These are phyloP conservation scores for Drosophila greeni DNA, from an alignment of 2,888 invertebrate genomes.

Conservation along the genomic window DNA sequence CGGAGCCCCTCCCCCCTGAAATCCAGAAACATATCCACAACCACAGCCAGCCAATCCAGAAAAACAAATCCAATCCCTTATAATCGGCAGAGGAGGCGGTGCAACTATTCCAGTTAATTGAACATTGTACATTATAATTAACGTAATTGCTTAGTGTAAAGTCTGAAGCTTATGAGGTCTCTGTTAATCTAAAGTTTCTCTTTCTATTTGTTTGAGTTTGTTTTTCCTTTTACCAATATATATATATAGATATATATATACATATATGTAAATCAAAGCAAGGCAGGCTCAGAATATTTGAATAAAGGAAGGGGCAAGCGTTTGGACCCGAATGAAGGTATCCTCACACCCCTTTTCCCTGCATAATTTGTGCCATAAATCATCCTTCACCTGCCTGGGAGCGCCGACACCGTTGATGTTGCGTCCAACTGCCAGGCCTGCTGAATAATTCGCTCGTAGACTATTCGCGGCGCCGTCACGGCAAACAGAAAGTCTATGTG, in stretches of 20 bases:
- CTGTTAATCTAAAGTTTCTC: constrained; percentile 55
- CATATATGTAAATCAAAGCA: constrained; percentile 35
- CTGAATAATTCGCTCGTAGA: constrained; percentile 70
- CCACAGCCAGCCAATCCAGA: constrained; percentile 9
- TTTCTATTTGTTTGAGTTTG: constrained; percentile 31
- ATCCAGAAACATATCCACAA: constrained; percentile 51
- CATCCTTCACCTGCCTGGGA: constrained; percentile 11
- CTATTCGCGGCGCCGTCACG: constrained; percentile 62
- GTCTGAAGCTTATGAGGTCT: constrained; percentile 64
- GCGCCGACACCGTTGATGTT: constrained; percentile 17
- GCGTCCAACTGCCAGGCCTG: constrained; percentile 53
- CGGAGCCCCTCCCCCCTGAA: not conserved
- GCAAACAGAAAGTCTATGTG: constrained; percentile 76
- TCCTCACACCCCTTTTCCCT: constrained; percentile 1
- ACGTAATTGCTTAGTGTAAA: constrained; percentile 58
- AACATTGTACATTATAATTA: constrained; percentile 54
- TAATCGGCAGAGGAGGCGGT: constrained; percentile 21
- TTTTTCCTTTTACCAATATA: constrained; percentile 34
- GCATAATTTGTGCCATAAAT: constrained; percentile 10
- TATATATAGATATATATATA: constrained; percentile 3
- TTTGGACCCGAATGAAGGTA: not conserved
- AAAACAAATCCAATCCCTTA: constrained; percentile 19
- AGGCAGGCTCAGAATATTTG: constrained; percentile 17
- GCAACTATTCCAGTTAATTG: constrained; percentile 55
- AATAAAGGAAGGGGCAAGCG: constrained; percentile 33